phyloP scores from a whole-genome alignment of 2,888 invertebrate species.

The Cephonodes hylas region DNA sequence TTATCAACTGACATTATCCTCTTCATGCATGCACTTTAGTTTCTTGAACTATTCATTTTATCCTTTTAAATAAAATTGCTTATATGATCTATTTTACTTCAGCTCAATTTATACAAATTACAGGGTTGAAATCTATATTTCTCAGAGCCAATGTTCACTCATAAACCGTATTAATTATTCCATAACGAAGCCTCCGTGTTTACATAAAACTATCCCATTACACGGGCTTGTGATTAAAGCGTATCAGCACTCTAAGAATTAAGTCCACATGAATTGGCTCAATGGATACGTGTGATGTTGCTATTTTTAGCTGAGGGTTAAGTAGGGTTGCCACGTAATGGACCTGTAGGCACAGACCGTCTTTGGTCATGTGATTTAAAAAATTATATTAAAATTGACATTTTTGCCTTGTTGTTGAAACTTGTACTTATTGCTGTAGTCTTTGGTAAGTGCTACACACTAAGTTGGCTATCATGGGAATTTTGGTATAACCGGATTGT shows the following conservation, averaged over 20 bases:
- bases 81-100: too few species aligned
- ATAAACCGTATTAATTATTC: not conserved
- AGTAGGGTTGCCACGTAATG: slow-evolving; percentile 31
- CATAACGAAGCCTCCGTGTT: not conserved
- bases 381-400: not conserved
- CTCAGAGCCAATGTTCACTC: not conserved
- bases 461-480: not conserved
- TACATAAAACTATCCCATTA: slow-evolving; percentile 31
- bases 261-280: slow-evolving; percentile 32
- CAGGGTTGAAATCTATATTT: not conserved
- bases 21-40: too few species aligned
- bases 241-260: slow-evolving; percentile 21
- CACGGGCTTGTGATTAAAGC: slow-evolving; percentile 29
- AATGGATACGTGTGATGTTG: slow-evolving; percentile 31
- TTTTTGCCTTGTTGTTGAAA: too few species aligned
- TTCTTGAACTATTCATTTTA: too few species aligned
- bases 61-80: too few species aligned
- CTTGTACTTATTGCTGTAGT: too few species aligned
- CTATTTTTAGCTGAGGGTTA: slow-evolving; percentile 43
- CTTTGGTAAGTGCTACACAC: too few species aligned
- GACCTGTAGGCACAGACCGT: not conserved
- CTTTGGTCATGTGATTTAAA: not conserved
- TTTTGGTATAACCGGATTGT: too few species aligned
- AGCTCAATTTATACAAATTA: too few species aligned
- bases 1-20: too few species aligned